Evolutionary conservation across 2,797 vertebrate species (phyloP).

Genomic region (Danio tinwini): DNA sequence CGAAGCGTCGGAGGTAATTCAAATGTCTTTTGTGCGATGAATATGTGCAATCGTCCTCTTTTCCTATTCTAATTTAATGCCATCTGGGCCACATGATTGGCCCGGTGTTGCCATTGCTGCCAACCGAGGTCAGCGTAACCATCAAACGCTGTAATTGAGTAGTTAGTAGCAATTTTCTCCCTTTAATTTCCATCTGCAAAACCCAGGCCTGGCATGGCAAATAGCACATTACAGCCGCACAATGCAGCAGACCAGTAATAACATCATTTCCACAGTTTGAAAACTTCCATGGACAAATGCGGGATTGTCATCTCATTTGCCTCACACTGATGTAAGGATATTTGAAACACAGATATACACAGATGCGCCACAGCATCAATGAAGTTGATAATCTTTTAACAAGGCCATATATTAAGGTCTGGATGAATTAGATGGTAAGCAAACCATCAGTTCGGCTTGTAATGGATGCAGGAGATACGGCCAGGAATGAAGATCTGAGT

Average conservation of each 20-base stretch:
- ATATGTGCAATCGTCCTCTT: constrained; percentile 83
- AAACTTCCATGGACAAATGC: constrained; percentile 82
- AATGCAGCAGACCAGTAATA: constrained; percentile 81
- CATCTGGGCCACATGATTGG: constrained; percentile 83
- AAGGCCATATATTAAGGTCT: no score
- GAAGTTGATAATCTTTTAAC: no score
- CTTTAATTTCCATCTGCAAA: constrained; percentile 85
- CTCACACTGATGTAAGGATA: constrained; percentile 10
- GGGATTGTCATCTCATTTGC: constrained; percentile 67
- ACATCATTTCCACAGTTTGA: constrained; percentile 83
- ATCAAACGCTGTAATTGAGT: constrained; percentile 86
- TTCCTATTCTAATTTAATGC: constrained; percentile 85
- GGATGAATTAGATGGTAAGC: no score
- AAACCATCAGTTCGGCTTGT: no score
- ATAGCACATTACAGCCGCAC: constrained; percentile 82
- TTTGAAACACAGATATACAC: not conserved
- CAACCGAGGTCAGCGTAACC: constrained; percentile 82
- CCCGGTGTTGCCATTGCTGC: constrained; percentile 81
- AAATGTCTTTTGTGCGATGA: constrained; percentile 83
- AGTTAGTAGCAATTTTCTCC: constrained; percentile 86
- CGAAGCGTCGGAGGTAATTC: constrained; percentile 83
- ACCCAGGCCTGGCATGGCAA: constrained; percentile 83
- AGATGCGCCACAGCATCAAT: constrained; percentile 60
- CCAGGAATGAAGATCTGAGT: no score
- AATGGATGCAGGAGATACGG: no score